Evolutionary conservation across 2,888 invertebrate species (phyloP).

Genomic region (Neoitamus cyanurus): DNA sequence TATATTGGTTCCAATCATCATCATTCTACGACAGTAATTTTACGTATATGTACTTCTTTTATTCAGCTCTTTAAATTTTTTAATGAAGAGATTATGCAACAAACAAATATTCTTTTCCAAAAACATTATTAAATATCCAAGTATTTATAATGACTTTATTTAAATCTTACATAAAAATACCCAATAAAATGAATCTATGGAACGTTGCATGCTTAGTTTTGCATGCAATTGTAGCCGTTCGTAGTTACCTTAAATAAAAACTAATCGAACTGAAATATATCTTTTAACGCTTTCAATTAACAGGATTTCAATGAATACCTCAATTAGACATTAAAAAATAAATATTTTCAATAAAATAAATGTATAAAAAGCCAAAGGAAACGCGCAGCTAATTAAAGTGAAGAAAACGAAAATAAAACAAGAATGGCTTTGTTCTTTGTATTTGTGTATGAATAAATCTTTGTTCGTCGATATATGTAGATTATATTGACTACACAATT

Average conservation of each 20-base stretch:
- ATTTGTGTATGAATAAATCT: not conserved
- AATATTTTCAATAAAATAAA: not conserved
- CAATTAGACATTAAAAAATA: conserved; percentile 58
- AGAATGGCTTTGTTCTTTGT: not conserved
- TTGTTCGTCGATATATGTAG: not conserved
- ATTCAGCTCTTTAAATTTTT: not conserved
- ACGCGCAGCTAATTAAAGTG: not conserved
- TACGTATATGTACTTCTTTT: no score
- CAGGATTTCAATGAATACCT: conserved; percentile 68
- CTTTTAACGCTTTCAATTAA: conserved; percentile 54
- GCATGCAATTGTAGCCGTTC: not conserved
- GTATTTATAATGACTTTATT: not conserved
- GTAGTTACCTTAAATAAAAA: not conserved
- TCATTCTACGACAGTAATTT: no score
- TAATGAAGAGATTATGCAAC: not conserved
- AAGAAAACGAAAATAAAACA: conserved; percentile 24
- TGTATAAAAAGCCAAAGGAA: not conserved
- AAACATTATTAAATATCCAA: not conserved
- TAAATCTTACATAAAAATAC: not conserved
- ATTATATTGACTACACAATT: not conserved
- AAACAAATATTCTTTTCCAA: not conserved
- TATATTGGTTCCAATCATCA: not conserved
- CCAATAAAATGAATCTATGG: not conserved
- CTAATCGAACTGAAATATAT: conserved; percentile 26
- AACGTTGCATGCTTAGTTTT: not conserved